These are phyloP conservation scores for Grallaria varia DNA, from an alignment of 2,113 vertebrate genomes.

Conservation along the genomic window DNA sequence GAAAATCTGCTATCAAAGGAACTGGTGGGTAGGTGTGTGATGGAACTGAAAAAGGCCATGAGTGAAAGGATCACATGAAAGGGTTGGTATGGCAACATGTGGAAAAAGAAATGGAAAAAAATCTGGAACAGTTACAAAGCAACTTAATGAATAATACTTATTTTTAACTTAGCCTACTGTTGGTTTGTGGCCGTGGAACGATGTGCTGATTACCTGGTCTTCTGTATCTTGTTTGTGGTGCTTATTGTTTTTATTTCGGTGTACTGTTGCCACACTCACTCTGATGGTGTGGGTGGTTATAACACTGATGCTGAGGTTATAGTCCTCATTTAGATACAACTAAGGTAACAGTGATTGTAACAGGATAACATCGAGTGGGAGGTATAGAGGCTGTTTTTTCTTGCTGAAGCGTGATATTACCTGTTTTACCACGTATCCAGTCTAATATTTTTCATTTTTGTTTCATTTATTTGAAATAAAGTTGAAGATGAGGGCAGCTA, in stretches of 20 bases:
- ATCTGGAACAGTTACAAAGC: not conserved
- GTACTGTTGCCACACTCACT: not conserved
- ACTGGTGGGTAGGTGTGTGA: not conserved
- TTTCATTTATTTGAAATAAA: not conserved
- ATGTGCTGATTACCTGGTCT: not conserved
- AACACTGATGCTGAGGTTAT: not conserved
- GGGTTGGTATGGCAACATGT: not conserved
- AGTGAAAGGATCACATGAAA: not conserved
- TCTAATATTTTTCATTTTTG: not conserved
- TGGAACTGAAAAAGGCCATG: not conserved
- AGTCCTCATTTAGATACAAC: not conserved
- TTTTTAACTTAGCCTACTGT: not conserved
- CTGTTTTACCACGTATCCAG: not conserved
- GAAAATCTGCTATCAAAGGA: not conserved
- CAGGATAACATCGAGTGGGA: not conserved
- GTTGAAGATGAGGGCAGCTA: not conserved
- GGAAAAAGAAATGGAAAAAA: not conserved
- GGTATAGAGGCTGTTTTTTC: not conserved
- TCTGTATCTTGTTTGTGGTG: not conserved
- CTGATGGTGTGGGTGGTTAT: not conserved
- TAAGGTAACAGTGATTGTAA: not conserved
- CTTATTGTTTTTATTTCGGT: not conserved
- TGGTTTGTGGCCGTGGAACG: not conserved
- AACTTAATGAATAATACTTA: not conserved
- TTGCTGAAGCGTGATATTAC: not conserved